These are phyloP conservation scores for Thalpophila matura DNA, from an alignment of 2,888 invertebrate genomes.

Conservation along the genomic window DNA sequence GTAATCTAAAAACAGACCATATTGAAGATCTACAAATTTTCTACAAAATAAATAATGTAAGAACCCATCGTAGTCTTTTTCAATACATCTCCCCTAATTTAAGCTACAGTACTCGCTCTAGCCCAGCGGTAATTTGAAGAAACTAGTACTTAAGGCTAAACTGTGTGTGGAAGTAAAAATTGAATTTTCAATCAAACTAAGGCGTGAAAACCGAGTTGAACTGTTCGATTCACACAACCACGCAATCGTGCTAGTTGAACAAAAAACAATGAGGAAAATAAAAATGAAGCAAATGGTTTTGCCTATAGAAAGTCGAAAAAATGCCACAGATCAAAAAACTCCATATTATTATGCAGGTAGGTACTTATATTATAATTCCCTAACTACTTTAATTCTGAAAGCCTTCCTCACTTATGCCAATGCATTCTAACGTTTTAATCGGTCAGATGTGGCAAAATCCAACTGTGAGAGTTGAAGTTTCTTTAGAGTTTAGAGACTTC, in stretches of 20 bases:
- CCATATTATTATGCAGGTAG: too few species aligned
- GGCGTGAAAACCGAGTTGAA: conserved; percentile 15
- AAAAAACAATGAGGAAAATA: background rate
- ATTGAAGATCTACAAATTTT: background rate
- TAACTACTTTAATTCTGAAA: conserved; percentile 1
- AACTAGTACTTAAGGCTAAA: conserved; percentile 16
- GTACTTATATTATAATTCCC: background rate
- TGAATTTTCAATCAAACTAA: conserved; percentile 50
- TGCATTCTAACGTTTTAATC: conserved; percentile 52
- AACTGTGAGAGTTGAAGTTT: conserved; percentile 47
- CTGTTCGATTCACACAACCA: conserved; percentile 3
- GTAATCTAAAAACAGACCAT: background rate
- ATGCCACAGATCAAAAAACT: background rate
- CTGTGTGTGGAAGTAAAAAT: conserved; percentile 25
- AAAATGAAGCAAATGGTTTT: background rate
- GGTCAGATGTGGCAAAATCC: conserved; percentile 52
- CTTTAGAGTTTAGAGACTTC: conserved; percentile 48
- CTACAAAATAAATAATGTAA: background rate
- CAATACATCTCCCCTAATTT: conserved; percentile 7
- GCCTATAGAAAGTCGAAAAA: background rate
- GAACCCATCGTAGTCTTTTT: background rate
- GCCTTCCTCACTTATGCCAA: background rate
- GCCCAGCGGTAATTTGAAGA: conserved; percentile 9
- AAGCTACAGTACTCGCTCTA: conserved; percentile 19
- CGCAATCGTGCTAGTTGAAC: background rate